These are phyloP conservation scores for Cossypha caffra DNA, from an alignment of 2,797 vertebrate genomes.

Conservation along the genomic window DNA sequence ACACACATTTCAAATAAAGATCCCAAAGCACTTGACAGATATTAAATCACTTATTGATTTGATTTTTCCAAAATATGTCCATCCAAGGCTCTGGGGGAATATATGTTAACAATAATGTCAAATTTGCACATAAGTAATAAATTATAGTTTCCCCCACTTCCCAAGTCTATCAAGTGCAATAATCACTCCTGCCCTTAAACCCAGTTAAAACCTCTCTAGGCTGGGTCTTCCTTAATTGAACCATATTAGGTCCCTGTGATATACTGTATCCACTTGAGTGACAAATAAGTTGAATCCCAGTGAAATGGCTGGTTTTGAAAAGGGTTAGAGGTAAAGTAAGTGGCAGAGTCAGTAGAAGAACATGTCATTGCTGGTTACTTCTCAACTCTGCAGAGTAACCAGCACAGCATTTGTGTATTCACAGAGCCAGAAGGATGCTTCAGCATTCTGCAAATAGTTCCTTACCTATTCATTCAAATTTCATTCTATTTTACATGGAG, in stretches of 20 bases:
- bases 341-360: neutral
- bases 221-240: neutral
- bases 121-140: slow-evolving; percentile 53
- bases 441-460: neutral
- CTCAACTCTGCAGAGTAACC: neutral
- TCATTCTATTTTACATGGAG: neutral
- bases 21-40: slow-evolving; percentile 64
- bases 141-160: slow-evolving; percentile 37
- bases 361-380: neutral
- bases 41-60: slow-evolving; percentile 68
- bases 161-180: slow-evolving; percentile 41
- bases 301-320: neutral
- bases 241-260: neutral
- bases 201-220: neutral
- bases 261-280: neutral
- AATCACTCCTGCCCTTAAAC: slow-evolving; percentile 13
- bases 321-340: neutral
- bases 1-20: slow-evolving; percentile 13
- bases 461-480: neutral
- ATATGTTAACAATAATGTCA: slow-evolving; percentile 47
- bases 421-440: neutral
- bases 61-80: slow-evolving; percentile 67
- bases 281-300: neutral
- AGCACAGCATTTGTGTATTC: neutral
- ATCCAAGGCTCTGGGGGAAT: slow-evolving; percentile 36